A percentile compares a stretch with the other conserved stretches of the same genome.
These are phyloP conservation scores for Luehdorfia chinensis DNA, from an alignment of 1,140 invertebrate species.

Conservation along the genomic window DNA sequence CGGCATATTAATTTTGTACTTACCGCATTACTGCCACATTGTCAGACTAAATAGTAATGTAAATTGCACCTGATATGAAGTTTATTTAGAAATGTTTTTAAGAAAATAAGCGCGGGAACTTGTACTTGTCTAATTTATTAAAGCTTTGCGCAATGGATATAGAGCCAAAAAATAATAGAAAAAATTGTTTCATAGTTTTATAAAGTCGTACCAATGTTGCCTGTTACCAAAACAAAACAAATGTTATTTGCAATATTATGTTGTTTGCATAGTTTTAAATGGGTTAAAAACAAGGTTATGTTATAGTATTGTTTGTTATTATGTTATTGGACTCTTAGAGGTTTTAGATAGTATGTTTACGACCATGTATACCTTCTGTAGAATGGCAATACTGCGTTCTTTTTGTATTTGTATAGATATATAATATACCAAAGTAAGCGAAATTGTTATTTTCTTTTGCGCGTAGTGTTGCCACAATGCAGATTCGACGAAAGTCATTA, in stretches of 20 bases:
- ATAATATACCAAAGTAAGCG: slow-evolving; percentile 1
- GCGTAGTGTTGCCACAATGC: slow-evolving; percentile 2
- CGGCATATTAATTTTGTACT: too few relatives aligned
- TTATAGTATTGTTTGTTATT: slow-evolving; percentile 10
- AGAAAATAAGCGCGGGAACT: too few relatives aligned
- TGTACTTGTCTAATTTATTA: too few relatives aligned
- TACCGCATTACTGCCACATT: too few relatives aligned
- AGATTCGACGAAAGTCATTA: slow-evolving; percentile 1
- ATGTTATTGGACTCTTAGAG: slow-evolving; percentile 4
- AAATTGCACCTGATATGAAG: too few relatives aligned
- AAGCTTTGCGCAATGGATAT: too few relatives aligned
- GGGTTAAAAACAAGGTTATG: slow-evolving; percentile 10
- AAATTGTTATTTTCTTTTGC: slow-evolving; percentile 2
- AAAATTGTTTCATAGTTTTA: neutral
- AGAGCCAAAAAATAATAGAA: too few relatives aligned
- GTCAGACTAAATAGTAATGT: too few relatives aligned
- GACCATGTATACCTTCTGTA: neutral
- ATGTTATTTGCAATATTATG: slow-evolving; percentile 6
- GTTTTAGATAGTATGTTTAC: slow-evolving; percentile 1
- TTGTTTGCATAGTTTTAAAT: slow-evolving; percentile 1
- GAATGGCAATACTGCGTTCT: slow-evolving; percentile 4
- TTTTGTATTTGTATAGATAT: too few relatives aligned
- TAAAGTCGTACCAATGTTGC: slow-evolving; percentile 4
- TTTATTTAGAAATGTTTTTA: too few relatives aligned
- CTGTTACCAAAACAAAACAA: slow-evolving; percentile 10